A percentile compares a stretch with the other conserved stretches of the same genome.
Conservation (phyloP, 2,888 invertebrate species). For the Heliconius aoede region DNA sequence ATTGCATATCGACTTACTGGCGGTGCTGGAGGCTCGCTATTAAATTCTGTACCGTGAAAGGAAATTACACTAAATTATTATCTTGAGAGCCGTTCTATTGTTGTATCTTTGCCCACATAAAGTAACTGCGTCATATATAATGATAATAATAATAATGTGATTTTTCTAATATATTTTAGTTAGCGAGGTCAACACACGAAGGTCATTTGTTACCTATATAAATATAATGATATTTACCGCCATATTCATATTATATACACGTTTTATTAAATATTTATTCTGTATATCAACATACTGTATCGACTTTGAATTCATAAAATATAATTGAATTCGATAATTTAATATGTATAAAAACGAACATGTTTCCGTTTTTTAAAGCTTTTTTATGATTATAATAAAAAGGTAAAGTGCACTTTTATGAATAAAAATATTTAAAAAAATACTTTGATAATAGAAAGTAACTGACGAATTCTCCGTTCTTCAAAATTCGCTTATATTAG, state of each 20-base stretch:
- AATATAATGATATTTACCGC: conserved; percentile 8
- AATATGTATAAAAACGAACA: conserved; percentile 11
- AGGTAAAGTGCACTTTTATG: conserved; percentile 1
- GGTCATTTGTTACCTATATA: neutral
- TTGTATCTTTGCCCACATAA: conserved; percentile 39
- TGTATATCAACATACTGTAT: neutral
- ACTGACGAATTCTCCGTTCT: neutral
- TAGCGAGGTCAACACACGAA: conserved; percentile 9
- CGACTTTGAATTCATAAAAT: conserved; percentile 11
- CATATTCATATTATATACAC: neutral
- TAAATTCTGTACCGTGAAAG: conserved; percentile 60
- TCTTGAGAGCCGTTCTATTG: conserved; percentile 55
- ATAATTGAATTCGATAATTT: conserved; percentile 24
- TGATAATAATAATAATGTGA: conserved; percentile 28
- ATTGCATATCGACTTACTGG: conserved; percentile 42
- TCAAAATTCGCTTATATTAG: neutral
- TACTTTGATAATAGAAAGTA: conserved; percentile 2
- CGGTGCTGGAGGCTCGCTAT: conserved; percentile 38
- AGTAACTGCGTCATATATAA: conserved; percentile 36
- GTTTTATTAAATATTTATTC: conserved; percentile 6
- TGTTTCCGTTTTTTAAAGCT: conserved; percentile 13
- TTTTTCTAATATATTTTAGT: conserved; percentile 26
- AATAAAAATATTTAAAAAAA: neutral
- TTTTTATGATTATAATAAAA: conserved; percentile 11
- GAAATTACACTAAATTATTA: conserved; percentile 73